These are phyloP conservation scores for Sylvia borin DNA, from an alignment of 2,797 vertebrate species.

Conservation along the genomic window DNA sequence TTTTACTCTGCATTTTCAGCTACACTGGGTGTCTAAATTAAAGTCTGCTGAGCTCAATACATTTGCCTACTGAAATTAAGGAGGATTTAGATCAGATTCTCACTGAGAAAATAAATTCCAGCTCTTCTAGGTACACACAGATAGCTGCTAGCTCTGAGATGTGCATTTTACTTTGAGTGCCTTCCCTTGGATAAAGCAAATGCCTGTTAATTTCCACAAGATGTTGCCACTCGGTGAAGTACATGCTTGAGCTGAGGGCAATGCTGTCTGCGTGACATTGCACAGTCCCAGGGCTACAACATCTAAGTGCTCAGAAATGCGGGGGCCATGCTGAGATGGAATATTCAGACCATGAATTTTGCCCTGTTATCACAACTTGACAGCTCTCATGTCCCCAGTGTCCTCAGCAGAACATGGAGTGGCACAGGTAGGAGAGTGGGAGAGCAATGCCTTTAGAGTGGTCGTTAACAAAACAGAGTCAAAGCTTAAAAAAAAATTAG, in stretches of 20 bases:
- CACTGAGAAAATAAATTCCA: neutral
- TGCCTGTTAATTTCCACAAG: neutral
- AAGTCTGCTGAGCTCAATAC: neutral
- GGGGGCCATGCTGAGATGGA: neutral
- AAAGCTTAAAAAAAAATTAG: neutral
- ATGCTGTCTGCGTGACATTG: neutral
- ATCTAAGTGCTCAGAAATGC: neutral
- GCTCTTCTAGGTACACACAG: neutral
- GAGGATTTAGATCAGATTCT: neutral
- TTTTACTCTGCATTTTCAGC: slow-evolving; percentile 9
- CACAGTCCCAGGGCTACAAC: neutral
- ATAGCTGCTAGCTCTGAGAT: neutral
- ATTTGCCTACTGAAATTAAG: neutral
- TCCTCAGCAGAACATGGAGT: neutral
- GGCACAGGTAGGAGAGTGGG: neutral
- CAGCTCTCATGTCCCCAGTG: neutral
- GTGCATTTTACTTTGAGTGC: neutral
- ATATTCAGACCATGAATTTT: neutral
- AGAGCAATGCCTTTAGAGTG: neutral
- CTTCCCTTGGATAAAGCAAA: neutral
- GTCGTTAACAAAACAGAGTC: neutral
- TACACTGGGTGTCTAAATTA: neutral
- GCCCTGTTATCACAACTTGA: neutral
- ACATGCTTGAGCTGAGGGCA: neutral
- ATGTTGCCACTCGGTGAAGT: neutral